These are phyloP conservation scores for Alcedo atthis DNA, from an alignment of 2,797 vertebrate species.

Conservation along the genomic window DNA sequence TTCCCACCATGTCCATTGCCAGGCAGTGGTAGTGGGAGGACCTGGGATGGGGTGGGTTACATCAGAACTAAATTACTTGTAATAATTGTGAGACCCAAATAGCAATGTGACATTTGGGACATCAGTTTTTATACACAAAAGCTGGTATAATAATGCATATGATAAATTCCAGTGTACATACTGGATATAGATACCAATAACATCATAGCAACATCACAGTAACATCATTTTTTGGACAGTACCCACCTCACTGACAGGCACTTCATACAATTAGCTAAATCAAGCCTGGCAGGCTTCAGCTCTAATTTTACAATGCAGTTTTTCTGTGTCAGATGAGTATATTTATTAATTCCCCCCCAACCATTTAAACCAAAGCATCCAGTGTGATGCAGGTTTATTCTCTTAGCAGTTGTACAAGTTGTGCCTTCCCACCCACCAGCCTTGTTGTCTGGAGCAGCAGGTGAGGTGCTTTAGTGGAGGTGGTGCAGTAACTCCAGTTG, in stretches of 20 bases:
- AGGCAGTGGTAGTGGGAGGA: no score
- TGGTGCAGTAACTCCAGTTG: neutral
- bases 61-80: neutral
- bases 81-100: neutral
- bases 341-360: neutral
- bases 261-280: neutral
- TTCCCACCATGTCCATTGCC: neutral
- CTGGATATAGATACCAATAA: neutral
- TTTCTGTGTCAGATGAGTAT: neutral
- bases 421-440: neutral
- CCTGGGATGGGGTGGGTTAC: no score
- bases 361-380: neutral
- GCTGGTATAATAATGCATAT: neutral
- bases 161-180: rapidly evolving
- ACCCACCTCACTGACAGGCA: neutral
- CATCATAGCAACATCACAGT: neutral
- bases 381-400: neutral
- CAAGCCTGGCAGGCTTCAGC: conserved; percentile 1
- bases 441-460: neutral
- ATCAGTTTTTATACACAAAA: neutral
- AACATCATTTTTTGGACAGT: neutral
- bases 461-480: neutral
- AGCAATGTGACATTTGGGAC: neutral
- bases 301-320: neutral
- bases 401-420: neutral